Base-by-base conservation (phyloP, 2,113 vertebrate species). In the Oncorhynchus mykiss region DNA sequence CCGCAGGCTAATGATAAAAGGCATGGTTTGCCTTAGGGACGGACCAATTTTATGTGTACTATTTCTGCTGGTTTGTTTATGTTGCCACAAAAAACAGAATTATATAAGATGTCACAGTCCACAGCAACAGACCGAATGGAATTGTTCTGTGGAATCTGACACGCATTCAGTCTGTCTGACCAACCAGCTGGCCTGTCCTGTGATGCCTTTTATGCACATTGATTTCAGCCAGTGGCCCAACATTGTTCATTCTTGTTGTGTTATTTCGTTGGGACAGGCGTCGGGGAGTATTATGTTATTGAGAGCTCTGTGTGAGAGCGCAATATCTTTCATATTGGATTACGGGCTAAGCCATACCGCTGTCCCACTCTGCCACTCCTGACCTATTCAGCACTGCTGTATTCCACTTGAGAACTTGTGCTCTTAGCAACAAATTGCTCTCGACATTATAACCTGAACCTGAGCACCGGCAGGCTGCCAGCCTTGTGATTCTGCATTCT, bases 1-100 rank as follows among this genome's bases (percentile, higher is more conserved):
- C 88, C 77, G 62, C 82, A 69, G 89, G 88, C 86, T 83, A 91
- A 91, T 90, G 70, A 88, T 91, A 91, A 85, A 85, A 91, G 88
- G 83, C 71, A 90, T 86, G 82, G 69, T 78, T 22, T 34, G 73
- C 85, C 77, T 76, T 77, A 77, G 70, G 68, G 72, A 84, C 82
- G 74, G 75, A 78, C 86, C 83, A 2, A 11, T 80, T 77, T 82
- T 85, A 78, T 80, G 85, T 78, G 25, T 79, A 71, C 48, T 81
- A 76, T 78, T 84, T 84, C 69, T 74, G 49, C 67, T 73, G 9
- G 71, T 72, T 81, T 78, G 59, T 77, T 84, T 81, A 78, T 74
- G 29, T 64, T 76, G 70, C 16, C 68, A 67, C 70, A 68, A 82
- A 79, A 82, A 62, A 34, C 59, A 39, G 16, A 64, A 13, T 59